A percentile compares a stretch with the other conserved stretches of the same genome.
Evolutionary conservation across 2,113 vertebrate genomes (phyloP).

Genomic region (Laticauda colubrina): DNA sequence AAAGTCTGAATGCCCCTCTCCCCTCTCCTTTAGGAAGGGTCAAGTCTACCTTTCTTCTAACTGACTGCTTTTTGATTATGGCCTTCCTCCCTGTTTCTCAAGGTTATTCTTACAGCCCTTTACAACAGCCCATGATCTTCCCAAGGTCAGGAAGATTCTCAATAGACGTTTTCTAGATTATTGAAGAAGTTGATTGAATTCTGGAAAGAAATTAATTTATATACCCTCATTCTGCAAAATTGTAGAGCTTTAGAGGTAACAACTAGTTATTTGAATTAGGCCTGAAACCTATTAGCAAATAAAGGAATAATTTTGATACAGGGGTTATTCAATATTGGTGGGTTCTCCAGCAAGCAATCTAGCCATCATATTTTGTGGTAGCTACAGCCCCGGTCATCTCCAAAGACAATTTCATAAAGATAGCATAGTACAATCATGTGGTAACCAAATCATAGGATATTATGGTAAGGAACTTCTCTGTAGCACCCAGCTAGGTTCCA

Average conservation of each 20-base stretch:
- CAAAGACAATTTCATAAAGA: too few relatives aligned
- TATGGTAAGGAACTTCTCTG: too few relatives aligned
- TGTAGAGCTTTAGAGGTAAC: background rate
- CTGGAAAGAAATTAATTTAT: background rate
- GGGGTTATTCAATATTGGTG: too few relatives aligned
- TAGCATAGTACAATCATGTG: too few relatives aligned
- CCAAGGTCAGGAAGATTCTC: background rate
- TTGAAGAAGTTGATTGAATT: background rate
- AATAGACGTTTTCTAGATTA: background rate
- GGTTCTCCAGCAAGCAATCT: too few relatives aligned
- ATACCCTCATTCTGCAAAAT: background rate
- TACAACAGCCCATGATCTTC: background rate
- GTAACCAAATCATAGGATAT: too few relatives aligned
- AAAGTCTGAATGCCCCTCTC: background rate
- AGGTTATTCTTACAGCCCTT: background rate
- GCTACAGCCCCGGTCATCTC: too few relatives aligned
- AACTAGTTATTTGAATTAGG: background rate
- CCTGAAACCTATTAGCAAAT: background rate
- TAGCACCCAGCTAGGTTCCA: too few relatives aligned
- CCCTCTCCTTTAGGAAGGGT: background rate
- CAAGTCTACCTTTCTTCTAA: background rate
- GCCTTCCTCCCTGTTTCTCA: background rate
- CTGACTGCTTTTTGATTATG: background rate
- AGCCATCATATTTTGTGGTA: too few relatives aligned
- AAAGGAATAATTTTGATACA: too few relatives aligned